phyloP scores from a whole-genome alignment of 2,888 invertebrate species.

The Lochmaea capreae region DNA sequence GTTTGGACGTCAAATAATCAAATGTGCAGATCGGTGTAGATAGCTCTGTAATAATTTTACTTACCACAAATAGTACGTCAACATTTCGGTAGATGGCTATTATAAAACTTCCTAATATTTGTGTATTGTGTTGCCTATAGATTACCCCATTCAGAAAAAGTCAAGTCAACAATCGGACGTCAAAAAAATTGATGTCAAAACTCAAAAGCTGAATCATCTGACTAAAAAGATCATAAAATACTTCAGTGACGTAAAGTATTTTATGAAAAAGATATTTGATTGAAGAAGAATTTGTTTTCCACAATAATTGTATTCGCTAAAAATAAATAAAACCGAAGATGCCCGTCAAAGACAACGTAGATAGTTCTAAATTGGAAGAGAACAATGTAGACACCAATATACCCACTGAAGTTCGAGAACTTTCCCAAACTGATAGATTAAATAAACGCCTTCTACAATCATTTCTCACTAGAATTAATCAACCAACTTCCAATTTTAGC shows the following conservation, averaged over 20 bases:
- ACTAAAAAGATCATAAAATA: too few relatives aligned
- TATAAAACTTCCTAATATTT: too few relatives aligned
- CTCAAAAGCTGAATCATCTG: not conserved
- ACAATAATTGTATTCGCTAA: not conserved
- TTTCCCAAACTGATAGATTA: constrained; percentile 74
- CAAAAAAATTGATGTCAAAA: not conserved
- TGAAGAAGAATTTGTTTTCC: not conserved
- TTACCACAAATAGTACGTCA: too few relatives aligned
- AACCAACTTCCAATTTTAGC: constrained; percentile 43
- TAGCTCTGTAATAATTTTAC: too few relatives aligned
- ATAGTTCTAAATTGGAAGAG: constrained; percentile 14
- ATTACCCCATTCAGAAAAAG: too few relatives aligned
- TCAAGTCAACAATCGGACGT: too few relatives aligned
- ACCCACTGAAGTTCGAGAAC: constrained; percentile 50
- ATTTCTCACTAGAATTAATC: constrained; percentile 72
- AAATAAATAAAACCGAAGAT: constrained; percentile 21
- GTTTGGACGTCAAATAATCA: too few relatives aligned
- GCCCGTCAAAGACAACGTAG: constrained; percentile 33
- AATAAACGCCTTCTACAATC: constrained; percentile 76
- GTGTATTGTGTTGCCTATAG: too few relatives aligned
- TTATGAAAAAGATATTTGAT: too few relatives aligned
- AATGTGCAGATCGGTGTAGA: too few relatives aligned
- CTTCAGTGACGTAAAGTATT: too few relatives aligned
- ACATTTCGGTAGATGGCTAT: too few relatives aligned
- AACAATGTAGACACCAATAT: not conserved